Evolutionary conservation across 1,140 invertebrate genomes (phyloP).

Genomic region (Subanguina moxae): DNA sequence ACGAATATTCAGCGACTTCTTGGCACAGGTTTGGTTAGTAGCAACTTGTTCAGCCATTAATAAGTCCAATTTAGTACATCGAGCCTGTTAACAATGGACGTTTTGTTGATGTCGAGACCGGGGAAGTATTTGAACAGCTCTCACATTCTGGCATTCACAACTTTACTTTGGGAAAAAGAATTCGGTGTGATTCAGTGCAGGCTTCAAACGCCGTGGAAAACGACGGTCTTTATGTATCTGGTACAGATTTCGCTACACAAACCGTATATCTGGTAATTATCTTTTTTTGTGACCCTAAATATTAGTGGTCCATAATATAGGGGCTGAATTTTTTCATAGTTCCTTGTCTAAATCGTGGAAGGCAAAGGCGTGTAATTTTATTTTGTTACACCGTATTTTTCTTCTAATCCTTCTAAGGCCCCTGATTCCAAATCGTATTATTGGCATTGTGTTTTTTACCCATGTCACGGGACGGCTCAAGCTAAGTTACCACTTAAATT

Average conservation of each 20-base stretch:
- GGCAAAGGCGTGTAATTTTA: too few species aligned
- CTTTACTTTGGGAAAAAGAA: slow-evolving; percentile 49
- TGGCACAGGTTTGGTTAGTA: slow-evolving; percentile 64
- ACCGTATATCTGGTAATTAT: slow-evolving; percentile 75
- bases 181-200: slow-evolving; percentile 1
- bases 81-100: slow-evolving; percentile 68
- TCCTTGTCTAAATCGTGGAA: too few species aligned
- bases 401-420: too few species aligned
- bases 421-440: too few species aligned
- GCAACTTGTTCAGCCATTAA: too few species aligned
- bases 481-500: too few species aligned
- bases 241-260: slow-evolving; percentile 70
- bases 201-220: neutral
- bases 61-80: slow-evolving; percentile 71
- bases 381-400: too few species aligned
- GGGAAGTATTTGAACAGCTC: slow-evolving; percentile 68
- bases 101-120: slow-evolving; percentile 79
- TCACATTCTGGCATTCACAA: slow-evolving; percentile 69
- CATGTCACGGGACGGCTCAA: too few species aligned
- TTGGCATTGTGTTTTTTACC: too few species aligned
- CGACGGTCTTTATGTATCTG: slow-evolving; percentile 59
- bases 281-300: too few species aligned
- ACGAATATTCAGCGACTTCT: slow-evolving; percentile 64
- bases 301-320: too few species aligned
- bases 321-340: too few species aligned